Base-by-base conservation (phyloP, 2,797 vertebrate genomes). In the Enteromius fasciolatus region DNA sequence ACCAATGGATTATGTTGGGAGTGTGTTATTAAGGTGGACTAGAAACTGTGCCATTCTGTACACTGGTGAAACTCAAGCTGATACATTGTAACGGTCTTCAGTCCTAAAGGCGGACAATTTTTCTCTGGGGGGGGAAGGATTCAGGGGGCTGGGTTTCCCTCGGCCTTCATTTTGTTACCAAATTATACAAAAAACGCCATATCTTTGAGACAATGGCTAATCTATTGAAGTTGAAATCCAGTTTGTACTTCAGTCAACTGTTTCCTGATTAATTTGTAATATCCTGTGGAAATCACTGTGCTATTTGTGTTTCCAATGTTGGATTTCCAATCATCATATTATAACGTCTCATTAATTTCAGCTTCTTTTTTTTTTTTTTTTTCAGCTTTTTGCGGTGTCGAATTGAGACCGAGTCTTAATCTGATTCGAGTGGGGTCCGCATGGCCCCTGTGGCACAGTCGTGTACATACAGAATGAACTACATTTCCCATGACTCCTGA, bases 231-330 rank as follows among this genome's bases (percentile, higher is more conserved):
- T 33, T 54, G 8, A 36, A 79, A 48, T 78, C n/a, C 14, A 70
- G 8, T 61, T 82, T 50, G 54, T 77, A 74, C 11, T 54, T 25
- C 33, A 82, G 33, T 72, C 76, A 46, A 76, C 44, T 23, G 66
- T 54, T 80, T 82, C 72, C 28, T 81, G 50, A 66, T 86, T 82
- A 77, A 80, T 89, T 89, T 83, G 61, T 85, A 80, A 86, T 86
- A 85, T 88, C 88, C 90, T 90, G 91, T 93, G 92, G 89, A 91
- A 84, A 90, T 91, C 87, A 81, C 83, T 85, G 81, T 87, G 87
- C 88, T 89, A 89, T 90, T 88, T 90, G 86, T 87, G 86, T 89
- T 89, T 90, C 81, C 48, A 59, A 46, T 74, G 64, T 76, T 70
- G 36, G 36, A 36, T 36, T 48, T 67, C 7, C 59, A 70, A 69